Evolutionary conservation across 2,113 vertebrate species (phyloP), one percentile per base, ranked within the genome.

Genomic region (Acrocephalus arundinaceus): DNA sequence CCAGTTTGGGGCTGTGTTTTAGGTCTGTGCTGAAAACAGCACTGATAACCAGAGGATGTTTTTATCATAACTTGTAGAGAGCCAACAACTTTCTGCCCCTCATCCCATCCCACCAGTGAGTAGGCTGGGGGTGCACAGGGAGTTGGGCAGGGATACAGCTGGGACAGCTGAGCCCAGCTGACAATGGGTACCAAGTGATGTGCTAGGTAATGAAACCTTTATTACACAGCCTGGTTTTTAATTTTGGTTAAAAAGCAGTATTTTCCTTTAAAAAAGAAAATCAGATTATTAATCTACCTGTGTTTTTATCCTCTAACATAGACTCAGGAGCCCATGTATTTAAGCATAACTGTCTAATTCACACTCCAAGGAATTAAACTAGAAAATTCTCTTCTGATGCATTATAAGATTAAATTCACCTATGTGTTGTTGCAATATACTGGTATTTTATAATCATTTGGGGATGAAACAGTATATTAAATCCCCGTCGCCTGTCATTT

Each of bases 111-210:
- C 70, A 54, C 5, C 33, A 35, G 16, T 0, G 5, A 46, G 15
- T 21, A 6, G 20, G 15, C 16, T 59, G 46, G 2, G 22, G 7
- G 2, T 52, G 28, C 16, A 46, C 30, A n/a, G 25, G 28, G 33
- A 23, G 15, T 14, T 51, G 52, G 37, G 27, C 52, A 58, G 17
- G 25, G 51, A 33, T 31, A 58, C 5, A 65, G 43, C 14, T 35
- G 52, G 43, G 43, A 27, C 21, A 23, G 21, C 15, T 45, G 59
- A 45, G 17, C 33, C 61, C 27, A 46, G 2, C 12, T 52, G 59
- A 5, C 2, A 37, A 4, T 15, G 14, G 16, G 3, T 41, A 59
- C 6, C 7, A 51, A 41, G 5, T 7, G 3, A 23, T 68, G 5
- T 55, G 9, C 16, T 57, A 33, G 7, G 1, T 48, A 61, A 77